Evolutionary conservation across 2,888 invertebrate genomes (phyloP).

Genomic region (Protophormia terraenovae): DNA sequence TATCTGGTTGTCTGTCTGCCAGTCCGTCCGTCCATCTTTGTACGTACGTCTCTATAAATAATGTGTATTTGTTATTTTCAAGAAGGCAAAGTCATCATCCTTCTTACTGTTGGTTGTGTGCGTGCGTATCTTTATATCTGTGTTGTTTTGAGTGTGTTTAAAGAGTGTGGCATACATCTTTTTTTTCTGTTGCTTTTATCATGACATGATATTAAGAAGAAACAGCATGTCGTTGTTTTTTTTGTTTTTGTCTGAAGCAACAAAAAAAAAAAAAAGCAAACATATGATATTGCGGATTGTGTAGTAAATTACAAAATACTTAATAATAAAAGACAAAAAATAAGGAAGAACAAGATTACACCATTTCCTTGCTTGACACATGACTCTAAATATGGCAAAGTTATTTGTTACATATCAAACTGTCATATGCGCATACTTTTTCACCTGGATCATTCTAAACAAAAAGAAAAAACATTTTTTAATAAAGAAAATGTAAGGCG

Average conservation of each 20-base stretch:
- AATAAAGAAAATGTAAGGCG: too few relatives aligned
- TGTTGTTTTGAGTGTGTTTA: constrained; percentile 34
- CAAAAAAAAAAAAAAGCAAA: constrained; percentile 13
- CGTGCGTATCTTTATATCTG: neutral
- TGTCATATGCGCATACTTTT: too few relatives aligned
- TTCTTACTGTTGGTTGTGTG: neutral
- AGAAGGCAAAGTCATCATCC: neutral
- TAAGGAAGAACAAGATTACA: constrained; percentile 19
- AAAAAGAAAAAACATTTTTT: too few relatives aligned
- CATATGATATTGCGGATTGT: constrained; percentile 58
- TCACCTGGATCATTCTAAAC: too few relatives aligned
- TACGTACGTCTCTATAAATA: neutral
- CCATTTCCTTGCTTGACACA: neutral
- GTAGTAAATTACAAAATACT: constrained; percentile 58
- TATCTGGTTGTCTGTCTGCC: neutral
- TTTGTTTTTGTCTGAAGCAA: constrained; percentile 6
- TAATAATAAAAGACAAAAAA: constrained; percentile 33
- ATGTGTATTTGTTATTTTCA: neutral
- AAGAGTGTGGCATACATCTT: constrained; percentile 66
- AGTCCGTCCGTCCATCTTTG: neutral
- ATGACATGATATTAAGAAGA: constrained; percentile 61
- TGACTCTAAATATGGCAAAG: neutral
- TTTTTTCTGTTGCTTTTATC: constrained; percentile 43
- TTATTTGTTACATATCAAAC: too few relatives aligned
- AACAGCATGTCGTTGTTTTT: constrained; percentile 52